phyloP scores from a whole-genome alignment of 2,113 vertebrate species.

The Antidorcas marsupialis region DNA sequence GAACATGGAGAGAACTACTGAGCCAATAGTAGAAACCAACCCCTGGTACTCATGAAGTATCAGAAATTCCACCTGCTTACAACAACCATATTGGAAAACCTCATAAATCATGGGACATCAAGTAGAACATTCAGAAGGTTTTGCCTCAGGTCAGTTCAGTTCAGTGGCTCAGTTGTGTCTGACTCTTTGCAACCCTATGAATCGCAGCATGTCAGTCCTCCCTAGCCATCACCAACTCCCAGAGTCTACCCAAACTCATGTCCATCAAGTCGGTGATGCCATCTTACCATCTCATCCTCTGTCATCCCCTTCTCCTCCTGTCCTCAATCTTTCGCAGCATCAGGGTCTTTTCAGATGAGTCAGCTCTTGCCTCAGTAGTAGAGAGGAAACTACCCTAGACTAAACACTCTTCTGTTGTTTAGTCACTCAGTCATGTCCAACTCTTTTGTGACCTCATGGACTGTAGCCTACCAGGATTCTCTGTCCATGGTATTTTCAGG shows the following conservation, averaged over 20 bases:
- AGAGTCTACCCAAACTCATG: too few species aligned
- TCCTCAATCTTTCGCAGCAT: too few species aligned
- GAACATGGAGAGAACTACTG: neutral
- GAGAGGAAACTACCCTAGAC: neutral
- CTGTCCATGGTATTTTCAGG: neutral
- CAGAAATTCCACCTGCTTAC: neutral
- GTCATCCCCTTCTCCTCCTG: too few species aligned
- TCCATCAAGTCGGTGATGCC: too few species aligned
- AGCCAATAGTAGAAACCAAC: neutral
- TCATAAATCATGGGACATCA: neutral
- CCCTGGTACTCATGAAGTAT: neutral
- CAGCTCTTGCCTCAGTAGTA: neutral
- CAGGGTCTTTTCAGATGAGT: too few species aligned
- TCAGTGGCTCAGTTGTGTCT: too few species aligned
- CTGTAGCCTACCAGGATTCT: neutral
- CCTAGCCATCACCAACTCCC: too few species aligned
- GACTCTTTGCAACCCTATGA: too few species aligned
- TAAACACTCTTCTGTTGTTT: neutral
- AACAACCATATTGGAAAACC: too few species aligned
- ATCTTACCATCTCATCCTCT: too few species aligned
- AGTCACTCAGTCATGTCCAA: neutral
- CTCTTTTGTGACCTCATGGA: neutral
- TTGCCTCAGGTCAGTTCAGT: neutral
- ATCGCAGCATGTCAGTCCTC: too few species aligned
- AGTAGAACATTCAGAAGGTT: neutral